Conservation (phyloP, 2,797 vertebrate species). For the Artibeus jamaicensis region DNA sequence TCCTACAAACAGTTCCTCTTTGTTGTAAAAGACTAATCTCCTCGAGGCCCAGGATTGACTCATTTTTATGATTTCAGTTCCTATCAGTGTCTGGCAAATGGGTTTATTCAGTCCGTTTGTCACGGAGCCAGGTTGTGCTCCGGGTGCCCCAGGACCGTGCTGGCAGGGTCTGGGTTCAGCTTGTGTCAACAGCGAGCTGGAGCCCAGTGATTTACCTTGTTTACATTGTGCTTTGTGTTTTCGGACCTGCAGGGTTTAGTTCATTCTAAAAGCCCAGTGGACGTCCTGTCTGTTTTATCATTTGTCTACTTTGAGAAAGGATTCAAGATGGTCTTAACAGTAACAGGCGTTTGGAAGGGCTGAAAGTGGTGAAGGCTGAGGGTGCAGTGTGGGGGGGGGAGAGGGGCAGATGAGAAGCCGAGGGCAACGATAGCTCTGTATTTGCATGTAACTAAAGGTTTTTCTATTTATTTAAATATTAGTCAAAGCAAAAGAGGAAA, state of each 20-base stretch:
- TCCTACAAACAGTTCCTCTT: background rate
- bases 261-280: background rate
- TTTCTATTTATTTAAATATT: background rate
- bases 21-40: background rate
- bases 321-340: background rate
- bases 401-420: background rate
- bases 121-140: background rate
- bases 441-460: background rate
- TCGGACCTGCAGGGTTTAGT: background rate
- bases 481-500: conserved; percentile 43
- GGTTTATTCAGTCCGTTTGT: background rate
- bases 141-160: background rate
- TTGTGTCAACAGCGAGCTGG: background rate
- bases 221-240: background rate
- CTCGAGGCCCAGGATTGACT: background rate
- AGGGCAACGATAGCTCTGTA: background rate
- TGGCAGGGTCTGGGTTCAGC: background rate
- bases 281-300: background rate
- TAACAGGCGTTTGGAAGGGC: background rate
- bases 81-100: background rate
- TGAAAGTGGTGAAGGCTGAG: background rate
- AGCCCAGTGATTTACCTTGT: background rate
- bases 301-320: background rate
- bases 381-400: background rate
- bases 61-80: background rate